Percentiles rank a stretch among this genome's conserved stretches.
Evolutionary conservation across 2,113 vertebrate species (phyloP).

Genomic region (Myrmophylax atrothorax): DNA sequence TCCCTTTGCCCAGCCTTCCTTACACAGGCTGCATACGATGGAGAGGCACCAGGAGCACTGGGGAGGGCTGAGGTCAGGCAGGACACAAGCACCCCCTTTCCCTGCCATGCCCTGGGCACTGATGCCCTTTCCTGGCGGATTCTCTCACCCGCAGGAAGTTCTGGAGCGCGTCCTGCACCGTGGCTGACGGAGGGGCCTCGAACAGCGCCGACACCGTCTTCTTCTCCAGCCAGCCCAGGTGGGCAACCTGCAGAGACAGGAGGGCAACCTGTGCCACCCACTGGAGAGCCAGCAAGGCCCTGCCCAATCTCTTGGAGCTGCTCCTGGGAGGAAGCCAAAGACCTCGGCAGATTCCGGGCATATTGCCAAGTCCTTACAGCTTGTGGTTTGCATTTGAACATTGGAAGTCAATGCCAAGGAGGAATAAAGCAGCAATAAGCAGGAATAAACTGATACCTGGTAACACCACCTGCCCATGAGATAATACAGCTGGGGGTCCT

Average conservation of each 20-base stretch:
- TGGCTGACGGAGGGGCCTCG: slow-evolving; percentile 79
- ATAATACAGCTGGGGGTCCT: slow-evolving; percentile 76
- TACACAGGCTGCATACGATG: fast-evolving
- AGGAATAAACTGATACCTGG: slow-evolving; percentile 62
- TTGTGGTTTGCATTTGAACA: background rate
- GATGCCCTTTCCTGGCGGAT: fast-evolving
- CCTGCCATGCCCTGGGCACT: fast-evolving
- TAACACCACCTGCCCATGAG: slow-evolving; percentile 83
- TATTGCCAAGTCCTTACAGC: background rate
- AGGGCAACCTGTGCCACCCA: background rate
- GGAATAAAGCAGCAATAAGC: background rate
- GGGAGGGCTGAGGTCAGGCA: background rate
- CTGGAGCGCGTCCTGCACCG: slow-evolving; percentile 86
- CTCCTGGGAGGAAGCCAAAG: background rate
- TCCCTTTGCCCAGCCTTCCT: background rate
- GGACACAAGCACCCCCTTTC: background rate
- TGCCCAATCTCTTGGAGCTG: background rate
- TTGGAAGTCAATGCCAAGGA: background rate
- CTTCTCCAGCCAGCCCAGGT: slow-evolving; percentile 88
- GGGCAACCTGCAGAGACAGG: slow-evolving; percentile 77
- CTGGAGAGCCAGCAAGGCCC: background rate
- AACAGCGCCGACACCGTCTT: slow-evolving; percentile 86
- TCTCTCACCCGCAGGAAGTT: slow-evolving; percentile 86
- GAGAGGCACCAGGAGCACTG: fast-evolving
- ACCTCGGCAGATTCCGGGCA: fast-evolving